phyloP scores from a whole-genome alignment of 2,113 vertebrate genomes.

The Bettongia penicillata region DNA sequence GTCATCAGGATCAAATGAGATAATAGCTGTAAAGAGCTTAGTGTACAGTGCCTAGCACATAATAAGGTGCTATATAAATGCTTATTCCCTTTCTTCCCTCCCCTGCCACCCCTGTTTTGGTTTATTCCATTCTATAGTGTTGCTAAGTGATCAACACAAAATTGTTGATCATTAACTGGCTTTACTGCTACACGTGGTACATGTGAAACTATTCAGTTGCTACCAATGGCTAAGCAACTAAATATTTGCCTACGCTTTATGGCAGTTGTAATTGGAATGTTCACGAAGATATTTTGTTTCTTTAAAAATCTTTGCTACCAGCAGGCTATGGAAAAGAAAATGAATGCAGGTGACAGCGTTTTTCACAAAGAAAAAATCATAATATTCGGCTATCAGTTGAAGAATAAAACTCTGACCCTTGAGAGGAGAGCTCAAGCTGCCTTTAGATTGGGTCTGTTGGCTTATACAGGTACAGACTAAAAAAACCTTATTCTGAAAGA shows the following conservation, averaged over 20 bases:
- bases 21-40: neutral
- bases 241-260: rapidly evolving
- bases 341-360: neutral
- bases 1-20: neutral
- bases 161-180: neutral
- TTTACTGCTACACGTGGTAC: neutral
- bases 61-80: neutral
- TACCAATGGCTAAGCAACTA: neutral
- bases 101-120: neutral
- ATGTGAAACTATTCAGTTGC: neutral
- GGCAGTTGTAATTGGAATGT: rapidly evolving
- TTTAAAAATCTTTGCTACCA: slow-evolving; percentile 51
- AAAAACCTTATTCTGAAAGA: neutral
- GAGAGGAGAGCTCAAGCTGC: slow-evolving; percentile 67
- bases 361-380: slow-evolving; percentile 68
- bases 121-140: neutral
- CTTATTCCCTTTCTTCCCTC: neutral
- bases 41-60: neutral
- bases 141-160: slow-evolving; percentile 46
- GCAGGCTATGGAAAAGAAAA: neutral
- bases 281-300: rapidly evolving
- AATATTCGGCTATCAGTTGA: neutral
- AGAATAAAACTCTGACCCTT: neutral
- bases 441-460: slow-evolving; percentile 55
- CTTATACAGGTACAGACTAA: slow-evolving; percentile 54